Evolutionary conservation across 2,888 invertebrate species (phyloP).

Genomic region (Eupithecia subfuscata): DNA sequence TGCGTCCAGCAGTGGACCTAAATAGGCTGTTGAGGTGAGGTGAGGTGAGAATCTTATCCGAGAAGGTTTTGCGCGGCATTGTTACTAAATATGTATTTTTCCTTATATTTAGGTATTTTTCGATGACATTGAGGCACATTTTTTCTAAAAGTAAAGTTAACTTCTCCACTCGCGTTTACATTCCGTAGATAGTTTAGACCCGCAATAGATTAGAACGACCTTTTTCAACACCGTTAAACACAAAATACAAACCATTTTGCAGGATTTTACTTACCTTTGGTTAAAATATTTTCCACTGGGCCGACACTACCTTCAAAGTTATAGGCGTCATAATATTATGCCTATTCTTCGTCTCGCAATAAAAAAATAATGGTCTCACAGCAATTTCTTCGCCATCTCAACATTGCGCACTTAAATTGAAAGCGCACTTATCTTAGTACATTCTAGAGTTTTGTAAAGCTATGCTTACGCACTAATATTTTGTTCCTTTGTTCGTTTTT

Average conservation of each 20-base stretch:
- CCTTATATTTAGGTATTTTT: too few species aligned
- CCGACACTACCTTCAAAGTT: not conserved
- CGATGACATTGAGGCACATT: too few species aligned
- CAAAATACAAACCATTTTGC: not conserved
- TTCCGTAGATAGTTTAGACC: not conserved
- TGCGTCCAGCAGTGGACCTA: too few species aligned
- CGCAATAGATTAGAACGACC: not conserved
- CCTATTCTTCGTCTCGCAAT: constrained; percentile 20
- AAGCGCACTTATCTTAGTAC: constrained; percentile 41
- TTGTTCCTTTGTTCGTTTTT: not conserved
- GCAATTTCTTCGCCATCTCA: constrained; percentile 25
- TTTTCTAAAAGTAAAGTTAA: too few species aligned
- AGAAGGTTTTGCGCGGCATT: too few species aligned
- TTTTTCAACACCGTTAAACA: not conserved
- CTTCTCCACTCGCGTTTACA: not conserved
- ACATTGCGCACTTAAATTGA: constrained; percentile 40
- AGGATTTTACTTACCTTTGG: not conserved
- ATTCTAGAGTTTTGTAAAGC: not conserved
- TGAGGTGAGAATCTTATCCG: too few species aligned
- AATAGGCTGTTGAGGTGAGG: too few species aligned
- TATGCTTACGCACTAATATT: not conserved
- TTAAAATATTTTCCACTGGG: not conserved
- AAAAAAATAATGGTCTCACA: constrained; percentile 26
- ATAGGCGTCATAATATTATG: constrained; percentile 6
- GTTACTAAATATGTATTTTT: too few species aligned